Base-by-base conservation (phyloP, 2,113 vertebrate species). In the Gobio gobio region DNA sequence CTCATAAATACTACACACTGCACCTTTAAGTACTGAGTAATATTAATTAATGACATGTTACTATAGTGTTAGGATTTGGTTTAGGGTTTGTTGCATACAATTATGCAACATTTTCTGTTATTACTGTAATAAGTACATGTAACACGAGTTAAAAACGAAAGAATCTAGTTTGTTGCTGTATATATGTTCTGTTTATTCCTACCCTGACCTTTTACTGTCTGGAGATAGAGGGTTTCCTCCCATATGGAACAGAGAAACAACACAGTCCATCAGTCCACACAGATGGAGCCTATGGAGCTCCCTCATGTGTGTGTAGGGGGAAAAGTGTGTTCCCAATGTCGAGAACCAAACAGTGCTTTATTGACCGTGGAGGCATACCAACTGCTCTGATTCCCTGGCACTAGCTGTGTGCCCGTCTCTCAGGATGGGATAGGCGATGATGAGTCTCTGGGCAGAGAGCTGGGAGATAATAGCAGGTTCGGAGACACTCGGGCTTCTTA, bases 381-480 rank as follows among this genome's bases (percentile, higher is more conserved):
- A 79, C 82, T 47, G 29, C 77, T 54, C 73, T 54, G 73, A 33
- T 33, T 78, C 79, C 56, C 64, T 74, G 61, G 26, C 63, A 70
- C 5, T 13, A 51, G 5, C 33, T 47, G 63, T 1, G 6, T 78
- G 63, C 72, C 70, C 36, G 18, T 85, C 68, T 36, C 54, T 81
- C 73, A 78, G 77, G 56, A 56, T 82, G 79, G 47, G 80, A 82
- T 45, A 45, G 24, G 43, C 70, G n/a, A 29, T 33, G 61, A 63
- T 77, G 86, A 83, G 63, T 85, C 84, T 74, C 24, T 74, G 75
- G 12, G 79, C 78, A 70, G 76, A 77, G 81, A 43, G 66, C 14
- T 70, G 10, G 49, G 13, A 78, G 56, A 66, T 86, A 88, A 86
- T 79, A 58, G 22, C 54, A 83, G 84, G 33, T 49, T 88, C 45